Conservation (phyloP, 2,797 vertebrate genomes). For the Pseudocheirus occidentalis region DNA sequence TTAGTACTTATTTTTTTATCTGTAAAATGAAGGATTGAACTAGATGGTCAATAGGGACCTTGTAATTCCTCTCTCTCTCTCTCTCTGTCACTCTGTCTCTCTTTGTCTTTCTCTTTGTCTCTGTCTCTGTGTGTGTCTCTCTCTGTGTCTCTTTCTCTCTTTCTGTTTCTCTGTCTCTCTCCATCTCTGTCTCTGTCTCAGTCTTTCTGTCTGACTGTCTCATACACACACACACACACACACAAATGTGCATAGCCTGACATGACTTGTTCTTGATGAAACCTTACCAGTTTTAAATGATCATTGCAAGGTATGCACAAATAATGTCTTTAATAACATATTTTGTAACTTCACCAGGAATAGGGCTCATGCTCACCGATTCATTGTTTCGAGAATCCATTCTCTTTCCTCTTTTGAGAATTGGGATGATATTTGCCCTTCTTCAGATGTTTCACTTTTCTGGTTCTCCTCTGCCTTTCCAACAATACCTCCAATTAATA, state of each 20-base stretch:
- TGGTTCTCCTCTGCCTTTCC: not conserved
- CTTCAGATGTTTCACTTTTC: not conserved
- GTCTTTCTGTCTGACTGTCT: too few species aligned
- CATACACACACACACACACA: too few species aligned
- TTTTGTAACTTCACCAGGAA: not conserved
- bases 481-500: not conserved
- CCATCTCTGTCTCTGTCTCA: not conserved
- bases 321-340: not conserved
- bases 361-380: not conserved
- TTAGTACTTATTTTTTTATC: too few species aligned
- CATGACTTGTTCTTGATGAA: not conserved
- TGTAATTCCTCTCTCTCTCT: too few species aligned
- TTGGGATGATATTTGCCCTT: not conserved
- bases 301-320: not conserved
- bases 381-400: not conserved
- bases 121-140: too few species aligned
- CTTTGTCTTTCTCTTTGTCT: not conserved
- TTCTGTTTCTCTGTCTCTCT: too few species aligned
- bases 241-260: not conserved
- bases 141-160: too few species aligned
- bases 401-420: not conserved
- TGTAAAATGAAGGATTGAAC: too few species aligned
- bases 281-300: not conserved
- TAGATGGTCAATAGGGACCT: too few species aligned
- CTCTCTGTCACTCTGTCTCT: too few species aligned